Percentiles rank a stretch among this genome's conserved stretches.
These are phyloP conservation scores for Protosalanx chinensis DNA, from an alignment of 2,797 vertebrate genomes.

Conservation along the genomic window DNA sequence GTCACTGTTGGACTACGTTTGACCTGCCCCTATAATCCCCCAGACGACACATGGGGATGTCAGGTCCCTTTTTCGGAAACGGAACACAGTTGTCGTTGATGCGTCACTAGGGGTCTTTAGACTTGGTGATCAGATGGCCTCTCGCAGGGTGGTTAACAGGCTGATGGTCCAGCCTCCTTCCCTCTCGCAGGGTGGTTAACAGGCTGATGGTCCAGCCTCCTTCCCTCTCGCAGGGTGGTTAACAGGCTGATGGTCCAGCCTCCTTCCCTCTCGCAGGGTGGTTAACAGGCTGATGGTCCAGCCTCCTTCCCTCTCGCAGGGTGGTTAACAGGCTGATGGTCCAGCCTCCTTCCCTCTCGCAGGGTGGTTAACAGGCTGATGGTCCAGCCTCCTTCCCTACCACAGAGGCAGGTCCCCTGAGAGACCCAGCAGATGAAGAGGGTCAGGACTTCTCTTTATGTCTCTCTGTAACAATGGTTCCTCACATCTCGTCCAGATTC, in stretches of 20 bases:
- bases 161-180: constrained; percentile 52
- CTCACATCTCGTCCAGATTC: constrained; percentile 58
- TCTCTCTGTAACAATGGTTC: constrained; percentile 59
- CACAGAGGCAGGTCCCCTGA: constrained; percentile 41
- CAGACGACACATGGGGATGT: too few relatives aligned
- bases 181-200: constrained; percentile 26
- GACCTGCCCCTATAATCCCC: constrained; percentile 2
- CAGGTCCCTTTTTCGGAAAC: too few relatives aligned
- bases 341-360: constrained; percentile 38
- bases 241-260: constrained; percentile 40
- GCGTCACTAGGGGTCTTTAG: background rate
- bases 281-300: constrained; percentile 32
- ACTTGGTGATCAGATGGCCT: background rate
- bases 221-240: background rate
- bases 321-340: constrained; percentile 28
- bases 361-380: constrained; percentile 21
- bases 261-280: constrained; percentile 22
- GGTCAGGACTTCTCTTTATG: constrained; percentile 67
- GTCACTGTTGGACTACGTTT: constrained; percentile 16
- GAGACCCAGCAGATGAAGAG: constrained; percentile 49
- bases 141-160: constrained; percentile 8
- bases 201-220: constrained; percentile 47
- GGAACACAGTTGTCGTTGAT: background rate
- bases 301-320: constrained; percentile 35
- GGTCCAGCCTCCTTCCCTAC: constrained; percentile 51